Conservation (phyloP, 1,140 invertebrate genomes). For the Orussus abietinus region DNA sequence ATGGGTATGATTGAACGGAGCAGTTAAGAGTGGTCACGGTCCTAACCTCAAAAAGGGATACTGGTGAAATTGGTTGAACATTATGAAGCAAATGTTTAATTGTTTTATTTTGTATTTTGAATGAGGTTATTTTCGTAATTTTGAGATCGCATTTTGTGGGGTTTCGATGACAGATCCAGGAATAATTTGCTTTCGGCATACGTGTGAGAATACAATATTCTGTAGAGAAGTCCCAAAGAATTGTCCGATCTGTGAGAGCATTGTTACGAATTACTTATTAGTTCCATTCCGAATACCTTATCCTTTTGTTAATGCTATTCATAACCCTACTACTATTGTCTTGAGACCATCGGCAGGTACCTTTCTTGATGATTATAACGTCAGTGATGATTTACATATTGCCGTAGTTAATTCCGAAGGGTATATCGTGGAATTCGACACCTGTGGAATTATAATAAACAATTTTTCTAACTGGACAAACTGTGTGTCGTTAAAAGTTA, state of each 20-base stretch:
- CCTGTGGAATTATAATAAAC: conserved; percentile 34
- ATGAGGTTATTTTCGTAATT: too few species aligned
- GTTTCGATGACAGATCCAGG: conserved; percentile 14
- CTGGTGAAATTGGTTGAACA: too few species aligned
- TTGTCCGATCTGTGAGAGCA: conserved; percentile 38
- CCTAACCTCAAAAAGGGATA: too few species aligned
- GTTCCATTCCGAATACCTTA: conserved; percentile 42
- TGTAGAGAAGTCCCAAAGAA: conserved; percentile 36
- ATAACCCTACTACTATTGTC: conserved; percentile 31
- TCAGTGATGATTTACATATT: conserved; percentile 39
- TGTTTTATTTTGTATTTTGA: too few species aligned
- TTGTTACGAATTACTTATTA: conserved; percentile 22
- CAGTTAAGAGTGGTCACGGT: too few species aligned
- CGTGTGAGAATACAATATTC: conserved; percentile 33
- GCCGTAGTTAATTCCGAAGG: conserved; percentile 37
- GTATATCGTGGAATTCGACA: conserved; percentile 42
- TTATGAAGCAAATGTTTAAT: too few species aligned
- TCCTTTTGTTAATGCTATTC: conserved; percentile 35
- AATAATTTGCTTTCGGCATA: conserved; percentile 47
- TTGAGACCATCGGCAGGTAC: conserved; percentile 40
- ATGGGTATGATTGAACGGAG: too few species aligned
- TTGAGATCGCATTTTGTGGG: neutral
- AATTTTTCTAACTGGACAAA: conserved; percentile 35
- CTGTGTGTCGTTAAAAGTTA: conserved; percentile 34
- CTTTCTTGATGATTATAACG: conserved; percentile 38